Conservation (phyloP, 2,797 vertebrate genomes). For the Ctenochaetus hawaiiensis region DNA sequence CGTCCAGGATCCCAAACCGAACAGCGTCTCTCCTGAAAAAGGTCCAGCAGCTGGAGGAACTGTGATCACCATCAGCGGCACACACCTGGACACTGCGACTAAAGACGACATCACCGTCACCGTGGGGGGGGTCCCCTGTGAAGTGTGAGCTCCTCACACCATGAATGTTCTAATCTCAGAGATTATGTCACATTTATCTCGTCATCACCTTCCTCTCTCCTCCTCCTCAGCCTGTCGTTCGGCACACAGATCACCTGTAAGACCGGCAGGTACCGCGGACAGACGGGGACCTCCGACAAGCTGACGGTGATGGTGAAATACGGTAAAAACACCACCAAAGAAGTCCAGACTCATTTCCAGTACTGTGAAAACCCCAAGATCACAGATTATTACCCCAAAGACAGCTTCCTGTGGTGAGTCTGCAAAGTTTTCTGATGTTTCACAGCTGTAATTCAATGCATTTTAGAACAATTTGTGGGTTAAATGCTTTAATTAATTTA, state of each 20-base stretch:
- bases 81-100: slow-evolving; percentile 89
- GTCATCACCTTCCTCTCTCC: not conserved
- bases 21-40: slow-evolving; percentile 65
- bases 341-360: too few species aligned
- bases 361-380: slow-evolving; percentile 83
- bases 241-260: slow-evolving; percentile 77
- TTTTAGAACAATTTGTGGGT: too few species aligned
- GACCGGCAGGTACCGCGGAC: slow-evolving; percentile 68
- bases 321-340: slow-evolving; percentile 76
- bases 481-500: too few species aligned
- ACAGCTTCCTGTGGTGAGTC: slow-evolving; percentile 81
- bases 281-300: slow-evolving; percentile 61
- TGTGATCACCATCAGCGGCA: slow-evolving; percentile 89
- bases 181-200: too few species aligned
- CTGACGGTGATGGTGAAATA: slow-evolving; percentile 75
- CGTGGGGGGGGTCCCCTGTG: slow-evolving; percentile 85
- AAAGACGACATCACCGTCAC: slow-evolving; percentile 88
- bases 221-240: slow-evolving; percentile 73
- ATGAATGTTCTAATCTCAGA: too few species aligned
- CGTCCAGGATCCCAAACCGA: slow-evolving; percentile 87
- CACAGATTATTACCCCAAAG: slow-evolving; percentile 49
- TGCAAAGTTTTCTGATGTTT: not conserved
- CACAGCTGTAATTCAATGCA: too few species aligned
- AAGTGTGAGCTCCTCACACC: slow-evolving; percentile 87
- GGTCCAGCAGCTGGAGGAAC: slow-evolving; percentile 91